phyloP scores from a whole-genome alignment of 2,888 invertebrate species.

The Drosophila koepferae region DNA sequence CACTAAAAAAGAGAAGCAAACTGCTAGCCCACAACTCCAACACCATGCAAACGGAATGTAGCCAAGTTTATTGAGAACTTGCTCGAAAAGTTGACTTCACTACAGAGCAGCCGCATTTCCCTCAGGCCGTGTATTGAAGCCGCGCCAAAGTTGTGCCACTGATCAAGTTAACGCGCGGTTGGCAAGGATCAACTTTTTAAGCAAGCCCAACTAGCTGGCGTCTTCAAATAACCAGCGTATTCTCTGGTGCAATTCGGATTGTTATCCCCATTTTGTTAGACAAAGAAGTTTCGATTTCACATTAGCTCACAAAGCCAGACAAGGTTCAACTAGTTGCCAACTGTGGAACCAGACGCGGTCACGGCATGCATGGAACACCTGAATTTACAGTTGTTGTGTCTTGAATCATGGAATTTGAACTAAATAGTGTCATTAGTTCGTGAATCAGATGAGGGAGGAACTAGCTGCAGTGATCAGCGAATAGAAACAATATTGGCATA shows the following conservation, averaged over 20 bases:
- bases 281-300: background rate
- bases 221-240: background rate
- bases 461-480: background rate
- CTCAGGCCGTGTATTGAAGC: conserved; percentile 21
- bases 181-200: conserved; percentile 39
- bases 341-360: background rate
- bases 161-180: conserved; percentile 49
- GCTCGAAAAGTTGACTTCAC: conserved; percentile 47
- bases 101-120: conserved; percentile 8
- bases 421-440: background rate
- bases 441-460: background rate
- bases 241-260: background rate
- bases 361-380: no score
- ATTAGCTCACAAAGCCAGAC: background rate
- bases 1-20: background rate
- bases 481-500: fast-evolving
- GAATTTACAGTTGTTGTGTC: background rate
- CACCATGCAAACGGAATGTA: conserved; percentile 22
- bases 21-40: background rate
- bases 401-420: background rate
- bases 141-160: conserved; percentile 34
- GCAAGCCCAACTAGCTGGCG: conserved; percentile 13
- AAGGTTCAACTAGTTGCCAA: background rate
- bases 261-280: background rate
- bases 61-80: conserved; percentile 54